Conservation (phyloP, 2,113 vertebrate genomes). For the Alethe diademata region DNA sequence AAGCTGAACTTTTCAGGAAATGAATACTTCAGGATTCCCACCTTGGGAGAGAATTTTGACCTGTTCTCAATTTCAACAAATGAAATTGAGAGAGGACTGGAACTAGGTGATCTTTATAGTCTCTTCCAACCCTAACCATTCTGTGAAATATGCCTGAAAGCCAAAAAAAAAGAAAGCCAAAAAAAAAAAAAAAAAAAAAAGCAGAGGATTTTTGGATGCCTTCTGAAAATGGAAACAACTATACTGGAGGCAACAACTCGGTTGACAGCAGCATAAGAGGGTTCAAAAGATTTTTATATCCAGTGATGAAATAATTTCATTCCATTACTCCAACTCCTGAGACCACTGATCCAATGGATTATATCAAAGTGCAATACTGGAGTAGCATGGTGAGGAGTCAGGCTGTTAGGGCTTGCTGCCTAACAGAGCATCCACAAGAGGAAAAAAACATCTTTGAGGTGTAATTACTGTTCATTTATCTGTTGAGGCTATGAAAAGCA, state of each 20-base stretch:
- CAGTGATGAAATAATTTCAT: background rate
- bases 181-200: background rate
- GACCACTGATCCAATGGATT: background rate
- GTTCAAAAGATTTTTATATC: background rate
- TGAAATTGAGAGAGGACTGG: background rate
- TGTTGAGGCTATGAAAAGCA: background rate
- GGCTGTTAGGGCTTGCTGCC: background rate
- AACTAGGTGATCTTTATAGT: background rate
- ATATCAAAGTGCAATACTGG: background rate
- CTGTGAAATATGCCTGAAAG: background rate
- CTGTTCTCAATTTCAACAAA: background rate
- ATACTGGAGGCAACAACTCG: background rate
- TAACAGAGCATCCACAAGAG: background rate
- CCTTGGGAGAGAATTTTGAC: background rate
- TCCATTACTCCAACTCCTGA: background rate
- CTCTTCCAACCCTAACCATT: background rate
- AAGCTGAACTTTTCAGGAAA: slow-evolving; percentile 27
- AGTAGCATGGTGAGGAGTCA: rapidly evolving
- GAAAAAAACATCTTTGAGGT: background rate
- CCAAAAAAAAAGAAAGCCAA: background rate
- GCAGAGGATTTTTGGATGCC: background rate
- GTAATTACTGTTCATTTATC: background rate
- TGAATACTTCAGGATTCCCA: background rate
- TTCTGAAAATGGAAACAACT: background rate
- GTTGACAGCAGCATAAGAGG: background rate